Evolutionary conservation across 2,113 vertebrate species (phyloP).

Genomic region (Mellivora capensis): DNA sequence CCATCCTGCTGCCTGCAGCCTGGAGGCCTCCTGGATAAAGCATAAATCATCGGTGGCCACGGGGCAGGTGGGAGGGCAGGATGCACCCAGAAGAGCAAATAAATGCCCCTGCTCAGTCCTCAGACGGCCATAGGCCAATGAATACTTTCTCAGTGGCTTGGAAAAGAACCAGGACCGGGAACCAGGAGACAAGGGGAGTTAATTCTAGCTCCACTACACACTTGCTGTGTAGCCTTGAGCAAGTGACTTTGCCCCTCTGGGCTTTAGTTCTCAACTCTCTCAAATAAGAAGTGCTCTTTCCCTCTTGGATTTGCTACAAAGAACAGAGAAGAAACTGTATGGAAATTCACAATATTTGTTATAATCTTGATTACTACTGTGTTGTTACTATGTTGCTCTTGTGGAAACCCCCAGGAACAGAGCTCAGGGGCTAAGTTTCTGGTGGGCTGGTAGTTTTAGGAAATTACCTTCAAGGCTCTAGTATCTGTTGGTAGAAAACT

Average conservation of each 20-base stretch:
- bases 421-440: not conserved
- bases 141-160: not conserved
- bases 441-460: not conserved
- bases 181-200: not conserved
- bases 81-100: rapidly evolving
- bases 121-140: not conserved
- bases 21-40: not conserved
- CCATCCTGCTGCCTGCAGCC: not conserved
- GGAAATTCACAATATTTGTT: not conserved
- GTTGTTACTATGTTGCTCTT: not conserved
- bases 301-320: not conserved
- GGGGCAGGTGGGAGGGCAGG: not conserved
- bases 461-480: not conserved
- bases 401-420: not conserved
- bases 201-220: not conserved
- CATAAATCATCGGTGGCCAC: not conserved
- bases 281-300: not conserved
- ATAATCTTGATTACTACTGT: not conserved
- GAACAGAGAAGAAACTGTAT: not conserved
- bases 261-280: not conserved
- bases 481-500: not conserved
- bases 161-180: not conserved
- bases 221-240: not conserved
- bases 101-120: not conserved
- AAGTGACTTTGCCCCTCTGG: not conserved